Evolutionary conservation across 2,113 vertebrate genomes (phyloP).

Genomic region (Tapirus terrestris): DNA sequence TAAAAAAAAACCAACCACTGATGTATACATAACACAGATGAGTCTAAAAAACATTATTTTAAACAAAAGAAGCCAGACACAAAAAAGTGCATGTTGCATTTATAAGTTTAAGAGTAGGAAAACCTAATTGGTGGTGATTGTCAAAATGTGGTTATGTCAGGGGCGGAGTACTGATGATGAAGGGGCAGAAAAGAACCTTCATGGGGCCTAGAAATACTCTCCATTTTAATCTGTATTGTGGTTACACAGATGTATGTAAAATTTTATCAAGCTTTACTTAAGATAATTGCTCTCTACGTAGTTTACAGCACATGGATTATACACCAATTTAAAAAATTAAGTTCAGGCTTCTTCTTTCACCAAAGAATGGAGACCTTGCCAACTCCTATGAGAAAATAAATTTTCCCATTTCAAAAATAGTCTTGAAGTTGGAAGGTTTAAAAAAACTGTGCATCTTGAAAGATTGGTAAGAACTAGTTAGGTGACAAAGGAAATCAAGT

Average conservation of each 20-base stretch:
- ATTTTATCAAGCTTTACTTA: background rate
- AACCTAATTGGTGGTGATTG: background rate
- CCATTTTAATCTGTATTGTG: background rate
- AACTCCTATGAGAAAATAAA: background rate
- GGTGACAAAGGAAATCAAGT: background rate
- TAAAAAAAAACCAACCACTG: background rate
- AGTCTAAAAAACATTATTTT: background rate
- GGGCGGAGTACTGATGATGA: background rate
- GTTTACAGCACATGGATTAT: background rate
- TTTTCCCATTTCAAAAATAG: conserved; percentile 8
- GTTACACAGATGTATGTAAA: background rate
- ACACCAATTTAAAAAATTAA: background rate
- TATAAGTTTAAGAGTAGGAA: background rate
- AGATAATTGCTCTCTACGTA: background rate
- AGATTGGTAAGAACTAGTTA: background rate
- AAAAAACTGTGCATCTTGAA: background rate
- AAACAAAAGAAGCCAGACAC: background rate
- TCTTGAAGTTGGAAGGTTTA: background rate
- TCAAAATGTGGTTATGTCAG: background rate
- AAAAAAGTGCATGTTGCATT: background rate
- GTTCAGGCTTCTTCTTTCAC: background rate
- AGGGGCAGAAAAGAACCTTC: background rate
- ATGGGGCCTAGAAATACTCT: background rate
- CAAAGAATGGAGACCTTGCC: background rate
- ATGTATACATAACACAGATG: background rate